Conservation (phyloP, 2,797 vertebrate species). For the Threskiornis aethiopicus region DNA sequence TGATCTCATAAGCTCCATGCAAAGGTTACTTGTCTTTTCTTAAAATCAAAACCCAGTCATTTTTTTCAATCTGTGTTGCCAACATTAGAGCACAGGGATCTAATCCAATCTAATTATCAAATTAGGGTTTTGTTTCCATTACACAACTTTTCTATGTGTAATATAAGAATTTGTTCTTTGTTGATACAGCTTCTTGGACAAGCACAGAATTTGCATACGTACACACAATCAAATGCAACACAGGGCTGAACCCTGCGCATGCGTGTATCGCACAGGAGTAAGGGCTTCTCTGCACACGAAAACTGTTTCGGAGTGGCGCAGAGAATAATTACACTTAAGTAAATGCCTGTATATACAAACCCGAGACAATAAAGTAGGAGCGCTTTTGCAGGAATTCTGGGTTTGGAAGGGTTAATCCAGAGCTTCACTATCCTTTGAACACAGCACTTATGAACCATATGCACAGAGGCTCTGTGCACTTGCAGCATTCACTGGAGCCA, state of each 20-base stretch:
- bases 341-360: neutral
- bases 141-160: neutral
- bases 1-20: neutral
- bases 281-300: neutral
- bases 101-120: neutral
- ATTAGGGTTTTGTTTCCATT: neutral
- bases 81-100: neutral
- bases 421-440: neutral
- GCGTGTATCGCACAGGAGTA: rapidly evolving
- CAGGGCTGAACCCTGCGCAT: neutral
- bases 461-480: neutral
- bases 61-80: neutral
- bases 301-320: neutral
- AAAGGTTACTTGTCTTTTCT: neutral
- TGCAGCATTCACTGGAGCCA: neutral
- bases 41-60: neutral
- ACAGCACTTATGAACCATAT: neutral
- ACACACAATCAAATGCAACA: neutral
- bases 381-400: neutral
- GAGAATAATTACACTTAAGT: neutral
- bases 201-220: neutral
- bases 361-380: neutral
- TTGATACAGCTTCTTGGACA: neutral
- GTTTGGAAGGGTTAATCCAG: slow-evolving; percentile 12
- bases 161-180: neutral